Conservation (phyloP, 2,113 vertebrate genomes). For the Tetrao urogallus region DNA sequence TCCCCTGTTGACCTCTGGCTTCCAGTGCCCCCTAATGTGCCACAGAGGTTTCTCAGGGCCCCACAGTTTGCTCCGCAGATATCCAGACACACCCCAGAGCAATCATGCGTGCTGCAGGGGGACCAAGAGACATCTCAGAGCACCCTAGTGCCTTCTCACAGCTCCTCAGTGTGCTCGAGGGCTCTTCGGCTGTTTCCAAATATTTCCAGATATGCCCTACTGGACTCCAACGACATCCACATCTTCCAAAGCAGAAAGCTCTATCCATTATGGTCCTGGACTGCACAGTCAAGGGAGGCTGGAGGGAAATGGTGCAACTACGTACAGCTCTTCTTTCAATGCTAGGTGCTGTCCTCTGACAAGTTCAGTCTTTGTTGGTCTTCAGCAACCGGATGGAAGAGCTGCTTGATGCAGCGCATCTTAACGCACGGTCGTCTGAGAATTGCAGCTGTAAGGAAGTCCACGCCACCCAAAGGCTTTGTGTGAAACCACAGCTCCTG, state of each 20-base stretch:
- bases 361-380: background rate
- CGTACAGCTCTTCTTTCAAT: background rate
- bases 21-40: too few species aligned
- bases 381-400: background rate
- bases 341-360: conserved; percentile 57
- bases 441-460: background rate
- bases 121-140: too few species aligned
- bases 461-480: background rate
- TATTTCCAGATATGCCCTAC: too few species aligned
- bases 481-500: background rate
- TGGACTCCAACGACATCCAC: too few species aligned
- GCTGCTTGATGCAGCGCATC: background rate
- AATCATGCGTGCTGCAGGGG: too few species aligned
- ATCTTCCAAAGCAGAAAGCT: background rate
- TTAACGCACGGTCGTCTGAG: background rate
- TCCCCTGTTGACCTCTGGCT: too few species aligned
- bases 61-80: too few species aligned
- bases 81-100: too few species aligned
- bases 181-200: too few species aligned
- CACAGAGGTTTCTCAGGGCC: too few species aligned
- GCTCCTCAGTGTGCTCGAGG: too few species aligned
- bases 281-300: background rate
- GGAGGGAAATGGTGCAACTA: background rate
- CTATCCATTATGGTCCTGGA: fast-evolving
- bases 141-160: too few species aligned